Conservation (phyloP, 2,113 vertebrate species). For the Xiphophorus maculatus region DNA sequence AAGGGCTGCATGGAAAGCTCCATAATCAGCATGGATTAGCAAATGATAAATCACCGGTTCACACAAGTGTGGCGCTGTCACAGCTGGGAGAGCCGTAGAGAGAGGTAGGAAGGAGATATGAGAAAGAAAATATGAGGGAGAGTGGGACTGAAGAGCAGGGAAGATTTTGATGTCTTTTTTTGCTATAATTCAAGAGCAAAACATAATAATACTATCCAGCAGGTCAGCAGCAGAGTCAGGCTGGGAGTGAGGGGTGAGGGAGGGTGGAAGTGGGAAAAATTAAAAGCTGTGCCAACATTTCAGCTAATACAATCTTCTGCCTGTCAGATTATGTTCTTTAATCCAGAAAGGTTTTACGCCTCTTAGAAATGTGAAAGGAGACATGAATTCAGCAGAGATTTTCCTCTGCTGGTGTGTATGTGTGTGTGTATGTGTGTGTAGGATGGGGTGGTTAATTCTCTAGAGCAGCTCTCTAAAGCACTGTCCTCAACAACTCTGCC, state of each 20-base stretch:
- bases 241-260: constrained; percentile 30
- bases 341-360: constrained; percentile 82
- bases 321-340: constrained; percentile 83
- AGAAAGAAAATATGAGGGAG: constrained; percentile 27
- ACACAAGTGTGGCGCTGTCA: constrained; percentile 69
- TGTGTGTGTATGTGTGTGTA: constrained; percentile 46
- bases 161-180: constrained; percentile 66
- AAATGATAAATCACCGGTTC: constrained; percentile 77
- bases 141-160: constrained; percentile 31
- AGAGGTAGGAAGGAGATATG: constrained; percentile 33
- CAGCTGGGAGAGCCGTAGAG: constrained; percentile 45
- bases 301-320: constrained; percentile 81
- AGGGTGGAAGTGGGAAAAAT: constrained; percentile 68
- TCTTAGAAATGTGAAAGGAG: constrained; percentile 80
- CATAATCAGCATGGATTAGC: constrained; percentile 79
- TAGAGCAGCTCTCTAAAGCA: constrained; percentile 64
- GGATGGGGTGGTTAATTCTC: constrained; percentile 60
- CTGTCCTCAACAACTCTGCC: constrained; percentile 61
- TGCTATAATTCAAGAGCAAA: constrained; percentile 66
- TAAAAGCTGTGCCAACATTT: constrained; percentile 80
- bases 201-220: constrained; percentile 75
- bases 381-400: constrained; percentile 80
- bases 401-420: constrained; percentile 59
- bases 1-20: constrained; percentile 75
- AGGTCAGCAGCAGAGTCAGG: constrained; percentile 67